Evolutionary conservation across 2,888 invertebrate genomes (phyloP).

Genomic region (Cantharis rustica): DNA sequence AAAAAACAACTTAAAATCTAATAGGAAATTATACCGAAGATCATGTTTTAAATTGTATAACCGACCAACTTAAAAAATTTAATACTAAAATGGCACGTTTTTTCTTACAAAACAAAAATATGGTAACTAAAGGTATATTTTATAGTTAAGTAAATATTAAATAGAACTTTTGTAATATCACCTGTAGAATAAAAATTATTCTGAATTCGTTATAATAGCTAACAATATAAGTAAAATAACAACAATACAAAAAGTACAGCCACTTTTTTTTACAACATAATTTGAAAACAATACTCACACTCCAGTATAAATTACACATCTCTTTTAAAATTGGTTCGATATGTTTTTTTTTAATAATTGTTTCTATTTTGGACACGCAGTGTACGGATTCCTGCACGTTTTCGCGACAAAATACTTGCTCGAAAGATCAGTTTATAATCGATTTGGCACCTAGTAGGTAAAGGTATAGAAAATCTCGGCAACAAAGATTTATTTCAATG

Average conservation of each 20-base stretch:
- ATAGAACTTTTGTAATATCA: conserved; percentile 9
- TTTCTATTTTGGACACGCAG: background rate
- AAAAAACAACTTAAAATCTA: conserved; percentile 37
- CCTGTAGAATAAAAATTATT: conserved; percentile 10
- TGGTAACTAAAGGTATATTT: background rate
- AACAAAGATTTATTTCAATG: background rate
- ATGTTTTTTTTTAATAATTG: background rate
- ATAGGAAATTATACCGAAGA: conserved; percentile 41
- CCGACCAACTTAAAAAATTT: conserved; percentile 4
- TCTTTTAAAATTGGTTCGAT: background rate
- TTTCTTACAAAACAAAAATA: background rate
- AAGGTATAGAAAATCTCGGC: background rate
- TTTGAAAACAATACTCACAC: conserved; percentile 37
- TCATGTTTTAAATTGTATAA: conserved; percentile 36
- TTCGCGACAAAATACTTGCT: background rate
- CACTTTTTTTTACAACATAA: conserved; percentile 41
- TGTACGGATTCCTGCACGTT: no score
- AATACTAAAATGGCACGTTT: conserved; percentile 14
- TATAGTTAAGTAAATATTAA: background rate
- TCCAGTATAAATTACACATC: background rate
- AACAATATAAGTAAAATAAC: conserved; percentile 36
- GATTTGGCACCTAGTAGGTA: background rate
- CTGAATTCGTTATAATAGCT: background rate
- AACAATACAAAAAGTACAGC: conserved; percentile 50
- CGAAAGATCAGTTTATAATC: background rate